Evolutionary conservation across 2,797 vertebrate species (phyloP).

Genomic region (Lepus townsendii): DNA sequence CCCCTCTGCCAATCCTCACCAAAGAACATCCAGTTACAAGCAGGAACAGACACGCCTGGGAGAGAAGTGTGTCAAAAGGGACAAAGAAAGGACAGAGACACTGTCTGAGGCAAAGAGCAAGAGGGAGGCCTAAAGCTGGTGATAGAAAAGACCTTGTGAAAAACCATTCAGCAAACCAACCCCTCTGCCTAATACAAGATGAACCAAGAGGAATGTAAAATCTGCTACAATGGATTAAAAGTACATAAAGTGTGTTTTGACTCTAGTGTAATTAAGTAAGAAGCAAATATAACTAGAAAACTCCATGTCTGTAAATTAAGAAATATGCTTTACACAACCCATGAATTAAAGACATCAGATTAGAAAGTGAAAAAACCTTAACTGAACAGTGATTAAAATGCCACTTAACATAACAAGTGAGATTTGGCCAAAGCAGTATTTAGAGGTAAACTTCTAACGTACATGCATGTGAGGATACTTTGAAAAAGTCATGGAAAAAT

Average conservation of each 20-base stretch:
- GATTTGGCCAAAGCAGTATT: neutral
- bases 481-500: too few relatives aligned
- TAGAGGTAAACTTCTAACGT: neutral
- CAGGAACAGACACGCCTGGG: neutral
- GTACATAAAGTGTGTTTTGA: neutral
- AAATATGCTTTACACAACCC: neutral
- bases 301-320: neutral
- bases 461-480: neutral
- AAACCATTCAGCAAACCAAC: neutral
- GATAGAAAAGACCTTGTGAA: neutral
- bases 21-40: neutral
- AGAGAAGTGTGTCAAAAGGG: neutral
- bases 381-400: slow-evolving; percentile 3
- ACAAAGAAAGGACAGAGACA: neutral
- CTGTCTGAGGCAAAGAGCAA: neutral
- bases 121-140: neutral
- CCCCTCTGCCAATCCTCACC: neutral
- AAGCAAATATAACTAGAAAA: neutral
- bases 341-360: neutral
- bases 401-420: neutral
- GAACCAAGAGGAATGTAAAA: neutral
- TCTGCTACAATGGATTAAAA: neutral
- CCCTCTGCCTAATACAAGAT: neutral
- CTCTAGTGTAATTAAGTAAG: neutral
- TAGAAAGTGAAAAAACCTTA: neutral